Base-by-base conservation (phyloP, 2,113 vertebrate species). In the Vimba vimba region DNA sequence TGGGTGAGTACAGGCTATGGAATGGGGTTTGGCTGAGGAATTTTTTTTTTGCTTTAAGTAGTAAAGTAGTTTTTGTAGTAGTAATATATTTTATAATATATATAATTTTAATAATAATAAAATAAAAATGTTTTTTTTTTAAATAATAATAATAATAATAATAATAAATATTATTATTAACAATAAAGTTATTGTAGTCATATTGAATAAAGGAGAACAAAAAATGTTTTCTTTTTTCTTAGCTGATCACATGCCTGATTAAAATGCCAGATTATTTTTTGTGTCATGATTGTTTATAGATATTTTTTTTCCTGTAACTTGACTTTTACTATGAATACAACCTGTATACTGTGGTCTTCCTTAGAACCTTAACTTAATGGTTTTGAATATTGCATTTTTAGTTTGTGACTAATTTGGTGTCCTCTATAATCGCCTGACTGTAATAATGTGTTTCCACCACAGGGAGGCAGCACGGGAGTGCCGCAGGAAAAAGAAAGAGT, bases 401-500 rank as follows among this genome's bases (percentile, higher is more conserved):
- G 47, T 27, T 23, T 9, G n/a, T 39, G 57, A 47, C 27, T 43
- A 39, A 11, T 60, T 23, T 43, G 33, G 55, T 25, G 66, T 68
- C 66, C 17, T 17, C 33, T 39, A 9, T 45, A 55, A 52, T 25
- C 0, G 0, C 64, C 43, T 83, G 79, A 88, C 10, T 74, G 82
- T 82, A 82, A 57, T 83, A n/a, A 43, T 84, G n/a, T 17, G 68
- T 47, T 2, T 86, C 52, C 68, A 43, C 11, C 83, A 66, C 95
- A 99, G 98, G 95, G 98, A 99, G 94, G 98, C 98, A 87, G 98
- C 98, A 86, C 95, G 98, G 27, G 98, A 99, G 90, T 99, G 98
- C 90, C 97, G 98, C 88, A 94, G 97, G 89, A 99, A 99, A 97
- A 99, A 99, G 92, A 99, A 99, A 91, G 98, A 99, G 88, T 99